Percentiles rank a stretch among this genome's conserved stretches.
Evolutionary conservation across 2,888 invertebrate genomes (phyloP).

Genomic region (Cryptocephalus moraei): DNA sequence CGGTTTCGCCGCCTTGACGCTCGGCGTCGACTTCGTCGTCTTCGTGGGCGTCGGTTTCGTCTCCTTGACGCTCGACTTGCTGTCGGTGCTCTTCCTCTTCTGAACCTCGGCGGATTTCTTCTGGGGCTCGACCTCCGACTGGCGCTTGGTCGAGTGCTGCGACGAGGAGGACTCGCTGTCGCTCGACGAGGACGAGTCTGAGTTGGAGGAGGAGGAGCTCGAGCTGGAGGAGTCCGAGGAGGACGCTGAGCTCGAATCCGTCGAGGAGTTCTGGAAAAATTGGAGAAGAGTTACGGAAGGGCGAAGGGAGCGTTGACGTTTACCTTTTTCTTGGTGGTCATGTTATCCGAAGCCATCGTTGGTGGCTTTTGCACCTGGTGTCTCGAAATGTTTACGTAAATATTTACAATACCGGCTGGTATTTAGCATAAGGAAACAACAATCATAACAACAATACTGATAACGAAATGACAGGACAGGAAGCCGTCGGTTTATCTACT

Average conservation of each 20-base stretch:
- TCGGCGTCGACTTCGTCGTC: conserved; percentile 34
- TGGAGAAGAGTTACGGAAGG: too few species aligned
- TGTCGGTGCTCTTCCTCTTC: conserved; percentile 31
- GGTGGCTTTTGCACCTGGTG: not conserved
- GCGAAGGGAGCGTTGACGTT: not conserved
- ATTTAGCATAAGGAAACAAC: too few species aligned
- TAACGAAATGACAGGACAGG: too few species aligned
- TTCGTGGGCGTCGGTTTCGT: conserved; percentile 11
- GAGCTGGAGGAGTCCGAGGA: conserved; percentile 58
- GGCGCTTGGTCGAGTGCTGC: conserved; percentile 33
- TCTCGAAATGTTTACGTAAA: too few species aligned
- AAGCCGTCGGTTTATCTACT: too few species aligned
- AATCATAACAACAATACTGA: too few species aligned
- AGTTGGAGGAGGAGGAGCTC: conserved; percentile 58
- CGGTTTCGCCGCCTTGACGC: conserved; percentile 25
- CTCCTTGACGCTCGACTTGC: conserved; percentile 7
- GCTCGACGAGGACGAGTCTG: conserved; percentile 59
- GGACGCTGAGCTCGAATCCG: conserved; percentile 54
- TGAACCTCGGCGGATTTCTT: conserved; percentile 31
- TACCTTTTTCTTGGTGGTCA: conserved; percentile 22
- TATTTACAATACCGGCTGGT: too few species aligned
- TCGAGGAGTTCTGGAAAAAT: conserved; percentile 34
- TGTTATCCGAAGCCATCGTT: conserved; percentile 1
- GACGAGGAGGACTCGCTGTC: conserved; percentile 61
- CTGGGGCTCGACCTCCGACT: conserved; percentile 24